Evolutionary conservation across 2,797 vertebrate genomes (phyloP), one percentile per base, ranked within the genome.

Genomic region (Pangasius krempfi): DNA sequence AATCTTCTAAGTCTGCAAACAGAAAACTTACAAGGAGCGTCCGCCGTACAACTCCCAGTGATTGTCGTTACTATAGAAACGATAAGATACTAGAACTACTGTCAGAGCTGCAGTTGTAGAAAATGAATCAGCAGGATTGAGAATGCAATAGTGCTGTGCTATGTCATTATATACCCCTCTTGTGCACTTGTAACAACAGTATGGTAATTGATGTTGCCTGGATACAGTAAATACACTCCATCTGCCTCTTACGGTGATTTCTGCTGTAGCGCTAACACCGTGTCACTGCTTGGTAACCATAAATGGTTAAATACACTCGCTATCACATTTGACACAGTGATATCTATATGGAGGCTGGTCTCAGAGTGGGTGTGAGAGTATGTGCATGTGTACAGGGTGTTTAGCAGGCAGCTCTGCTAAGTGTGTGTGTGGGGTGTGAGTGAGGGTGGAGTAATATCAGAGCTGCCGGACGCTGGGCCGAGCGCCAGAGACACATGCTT

Each of bases 401-500:
- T 27, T 27, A 22, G 54, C 52, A 25, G 78, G 8, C 30, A 58
- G n/a, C 3, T 58, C 30, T 79, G n/a, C 9, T 33, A 60, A 87
- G 54, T 90, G 40, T 44, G 5, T 90, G 89, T 88, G 70, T 87
- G 78, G 25, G 47, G 84, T 76, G 80, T 89, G 88, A n/a, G 58
- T 87, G 40, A 72, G 12, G 78, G 33, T 89, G 52, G 37, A 83
- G 72, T 89, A 47, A 84, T 81, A 79, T 64, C 80, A 75, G 50
- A 87, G 85, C 82, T 90, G 76, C 87, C 87, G 83, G 68, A 86
- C 86, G 44, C 85, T 90, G 87, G 89, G 90, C 89, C 81, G 52
- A 70, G 86, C 64, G 92, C 91, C 91, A 93, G 84, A 87, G 90
- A 90, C 88, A 86, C 87, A 90, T 93, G 89, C 87, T 87, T 88